Evolutionary conservation across 2,888 invertebrate genomes (phyloP).

Genomic region (Cloeon dipterum): DNA sequence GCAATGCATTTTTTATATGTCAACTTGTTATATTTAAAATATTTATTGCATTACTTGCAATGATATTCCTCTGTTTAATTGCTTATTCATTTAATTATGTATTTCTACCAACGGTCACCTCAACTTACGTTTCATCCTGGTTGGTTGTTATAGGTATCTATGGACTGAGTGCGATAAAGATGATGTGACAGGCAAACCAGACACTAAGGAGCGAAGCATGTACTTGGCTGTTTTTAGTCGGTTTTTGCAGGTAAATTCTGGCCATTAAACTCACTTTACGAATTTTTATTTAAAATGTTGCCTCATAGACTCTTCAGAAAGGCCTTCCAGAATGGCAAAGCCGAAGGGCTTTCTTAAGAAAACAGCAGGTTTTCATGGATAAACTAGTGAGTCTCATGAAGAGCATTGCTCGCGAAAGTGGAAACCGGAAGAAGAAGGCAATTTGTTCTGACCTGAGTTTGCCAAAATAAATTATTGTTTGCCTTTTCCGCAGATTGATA

Average conservation of each 20-base stretch:
- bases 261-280: no score
- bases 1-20: background rate
- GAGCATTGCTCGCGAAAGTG: slow-evolving; percentile 70
- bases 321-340: slow-evolving; percentile 46
- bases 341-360: slow-evolving; percentile 47
- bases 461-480: slow-evolving; percentile 1
- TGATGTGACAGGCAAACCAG: slow-evolving; percentile 43
- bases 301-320: slow-evolving; percentile 14
- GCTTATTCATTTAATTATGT: no score
- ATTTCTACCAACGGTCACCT: no score
- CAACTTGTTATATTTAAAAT: background rate
- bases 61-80: no score
- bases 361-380: slow-evolving; percentile 80
- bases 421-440: slow-evolving; percentile 68
- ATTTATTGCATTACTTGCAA: no score
- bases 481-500: slow-evolving; percentile 33
- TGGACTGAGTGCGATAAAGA: slow-evolving; percentile 86
- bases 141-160: slow-evolving; percentile 33
- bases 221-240: slow-evolving; percentile 74
- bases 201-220: slow-evolving; percentile 53
- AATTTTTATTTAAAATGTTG: background rate
- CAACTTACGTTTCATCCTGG: no score
- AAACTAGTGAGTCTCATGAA: slow-evolving; percentile 74
- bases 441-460: slow-evolving; percentile 17
- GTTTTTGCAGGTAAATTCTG: slow-evolving; percentile 39